These are phyloP conservation scores for Mico argentatus DNA, from an alignment of 2,797 vertebrate genomes.

Conservation along the genomic window DNA sequence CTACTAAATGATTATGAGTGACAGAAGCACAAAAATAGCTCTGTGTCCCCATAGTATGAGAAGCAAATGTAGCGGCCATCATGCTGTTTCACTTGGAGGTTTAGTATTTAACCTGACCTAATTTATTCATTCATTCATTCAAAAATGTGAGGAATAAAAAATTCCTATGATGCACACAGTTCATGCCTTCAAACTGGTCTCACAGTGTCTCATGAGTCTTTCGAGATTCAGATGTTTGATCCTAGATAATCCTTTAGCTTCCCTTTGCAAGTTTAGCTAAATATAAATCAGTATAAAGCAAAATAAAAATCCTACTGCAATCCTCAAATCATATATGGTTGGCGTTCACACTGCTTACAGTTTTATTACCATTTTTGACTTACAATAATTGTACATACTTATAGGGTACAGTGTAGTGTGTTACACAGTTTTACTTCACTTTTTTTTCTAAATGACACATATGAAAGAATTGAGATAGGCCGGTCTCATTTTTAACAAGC, in stretches of 20 bases:
- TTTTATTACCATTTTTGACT: background rate
- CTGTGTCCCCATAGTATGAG: fast-evolving
- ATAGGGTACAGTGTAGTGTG: background rate
- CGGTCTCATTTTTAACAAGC: background rate
- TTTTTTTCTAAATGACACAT: background rate
- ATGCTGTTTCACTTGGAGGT: fast-evolving
- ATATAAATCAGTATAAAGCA: background rate
- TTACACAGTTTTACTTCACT: background rate
- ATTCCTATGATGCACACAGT: fast-evolving
- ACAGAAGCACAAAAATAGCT: background rate
- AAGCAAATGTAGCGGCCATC: fast-evolving
- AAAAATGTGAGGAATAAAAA: background rate
- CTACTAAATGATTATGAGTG: background rate
- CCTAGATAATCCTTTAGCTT: fast-evolving
- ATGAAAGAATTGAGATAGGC: background rate
- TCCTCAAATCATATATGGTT: background rate
- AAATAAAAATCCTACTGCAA: background rate
- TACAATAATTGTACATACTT: background rate
- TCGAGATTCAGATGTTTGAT: background rate
- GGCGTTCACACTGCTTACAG: background rate
- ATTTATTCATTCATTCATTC: too few species aligned
- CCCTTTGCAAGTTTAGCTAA: background rate
- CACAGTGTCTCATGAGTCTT: fast-evolving
- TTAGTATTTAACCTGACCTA: background rate
- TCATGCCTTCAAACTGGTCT: fast-evolving